Conservation (phyloP, 2,888 invertebrate species). For the Camponotus fellah region DNA sequence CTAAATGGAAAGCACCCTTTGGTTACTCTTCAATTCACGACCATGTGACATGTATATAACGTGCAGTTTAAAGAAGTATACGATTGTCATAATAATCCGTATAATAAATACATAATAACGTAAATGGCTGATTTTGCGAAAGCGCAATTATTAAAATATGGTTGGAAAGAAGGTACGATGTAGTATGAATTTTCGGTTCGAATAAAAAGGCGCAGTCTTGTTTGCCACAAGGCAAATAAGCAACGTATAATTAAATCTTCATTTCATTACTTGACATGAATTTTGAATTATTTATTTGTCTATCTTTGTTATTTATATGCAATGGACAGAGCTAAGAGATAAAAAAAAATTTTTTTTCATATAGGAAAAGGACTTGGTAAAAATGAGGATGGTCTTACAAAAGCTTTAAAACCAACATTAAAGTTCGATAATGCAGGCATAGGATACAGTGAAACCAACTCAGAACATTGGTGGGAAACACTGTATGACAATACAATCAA, state of each 20-base stretch:
- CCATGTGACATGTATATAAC: background rate
- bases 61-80: background rate
- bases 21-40: too few relatives aligned
- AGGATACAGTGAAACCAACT: slow-evolving; percentile 90
- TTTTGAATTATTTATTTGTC: background rate
- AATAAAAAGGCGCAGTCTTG: background rate
- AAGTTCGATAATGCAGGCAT: slow-evolving; percentile 93
- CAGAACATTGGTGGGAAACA: slow-evolving; percentile 95
- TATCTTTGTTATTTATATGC: background rate
- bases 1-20: too few relatives aligned
- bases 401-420: slow-evolving; percentile 92
- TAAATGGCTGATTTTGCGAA: slow-evolving; percentile 89
- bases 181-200: background rate
- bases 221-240: background rate
- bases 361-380: slow-evolving; percentile 95
- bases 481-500: slow-evolving; percentile 92
- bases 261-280: background rate
- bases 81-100: background rate
- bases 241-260: background rate
- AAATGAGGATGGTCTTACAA: slow-evolving; percentile 92
- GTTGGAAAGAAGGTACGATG: slow-evolving; percentile 90
- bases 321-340: background rate
- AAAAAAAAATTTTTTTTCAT: slow-evolving; percentile 61
- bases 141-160: slow-evolving; percentile 91
- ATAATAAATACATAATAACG: background rate